Percentiles rank a stretch among this genome's conserved stretches.
Conservation (phyloP, 2,888 invertebrate genomes). For the Margaritifera margaritifera region DNA sequence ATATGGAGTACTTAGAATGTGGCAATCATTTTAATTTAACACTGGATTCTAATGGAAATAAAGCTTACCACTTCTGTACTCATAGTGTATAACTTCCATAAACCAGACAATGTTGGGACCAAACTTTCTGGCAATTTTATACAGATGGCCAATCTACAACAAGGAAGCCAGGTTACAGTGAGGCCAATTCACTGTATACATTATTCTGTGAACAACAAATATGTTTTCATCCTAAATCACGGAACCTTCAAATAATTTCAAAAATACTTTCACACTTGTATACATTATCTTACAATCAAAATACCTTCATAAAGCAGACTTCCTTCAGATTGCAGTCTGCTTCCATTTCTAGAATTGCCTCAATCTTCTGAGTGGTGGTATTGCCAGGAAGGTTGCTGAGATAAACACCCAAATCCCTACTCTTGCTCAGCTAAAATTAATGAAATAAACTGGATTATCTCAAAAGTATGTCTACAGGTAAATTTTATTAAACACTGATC, state of each 20-base stretch:
- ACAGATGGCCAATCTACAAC: too few relatives aligned
- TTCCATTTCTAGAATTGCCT: constrained; percentile 63
- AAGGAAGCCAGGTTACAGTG: too few relatives aligned
- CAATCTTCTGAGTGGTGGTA: constrained; percentile 59
- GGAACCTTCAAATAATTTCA: neutral
- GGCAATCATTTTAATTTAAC: too few relatives aligned
- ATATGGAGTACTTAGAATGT: too few relatives aligned
- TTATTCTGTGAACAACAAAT: neutral
- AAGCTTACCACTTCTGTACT: too few relatives aligned
- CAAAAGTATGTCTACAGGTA: too few relatives aligned
- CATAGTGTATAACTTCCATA: too few relatives aligned
- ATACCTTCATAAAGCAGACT: constrained; percentile 64
- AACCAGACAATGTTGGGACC: too few relatives aligned
- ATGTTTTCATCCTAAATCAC: neutral
- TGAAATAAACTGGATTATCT: neutral
- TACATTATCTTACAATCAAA: neutral
- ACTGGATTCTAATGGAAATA: too few relatives aligned
- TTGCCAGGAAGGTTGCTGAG: constrained; percentile 59
- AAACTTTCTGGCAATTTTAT: too few relatives aligned
- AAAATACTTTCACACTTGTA: neutral
- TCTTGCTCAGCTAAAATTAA: neutral
- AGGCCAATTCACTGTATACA: too few relatives aligned
- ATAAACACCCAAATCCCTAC: constrained; percentile 48
- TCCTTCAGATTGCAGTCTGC: constrained; percentile 64
- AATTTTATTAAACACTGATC: too few relatives aligned